Evolutionary conservation across 2,797 vertebrate genomes (phyloP), one percentile per base, ranked within the genome.

Genomic region (Chiroxiphia lanceolata): DNA sequence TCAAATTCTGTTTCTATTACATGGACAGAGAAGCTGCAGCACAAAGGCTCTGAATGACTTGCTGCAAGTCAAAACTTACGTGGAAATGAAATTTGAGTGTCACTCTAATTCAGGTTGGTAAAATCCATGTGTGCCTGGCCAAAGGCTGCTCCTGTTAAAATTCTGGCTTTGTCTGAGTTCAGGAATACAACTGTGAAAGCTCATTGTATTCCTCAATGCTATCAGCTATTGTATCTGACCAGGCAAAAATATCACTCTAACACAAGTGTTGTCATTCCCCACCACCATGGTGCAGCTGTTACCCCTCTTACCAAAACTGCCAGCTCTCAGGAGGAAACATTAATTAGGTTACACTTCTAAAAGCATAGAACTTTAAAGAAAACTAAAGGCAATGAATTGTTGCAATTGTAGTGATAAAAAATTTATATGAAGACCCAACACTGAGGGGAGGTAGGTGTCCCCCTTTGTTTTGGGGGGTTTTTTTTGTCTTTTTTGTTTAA

Each of bases 401-500:
- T 54, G 13, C 19, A 51, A 25, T 6, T 18, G 27, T 2, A 44
- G 19, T 16, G 31, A 56, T 38, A 26, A 56, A 69, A 57, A 31
- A 57, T 8, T 7, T 6, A 3, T 15, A 9, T 11, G 3, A 68
- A 51, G 6, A 36, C 27, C 54, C 40, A 45, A 0, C 19, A 82
- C 54, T 23, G 27, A 70, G 38, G 6, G 8, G 6, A 31, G 15
- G 5, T 11, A 15, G 21, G 25, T 42, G 15, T 1, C 15, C 2
- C 0, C 3, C 15, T 8, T 33, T 29, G 9, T 14, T 78, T 50
- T 20, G 18, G 23, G 8, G 21, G 2, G 1, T 1, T 45, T 13
- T 47, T 10, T 29, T 53, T 42, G 13, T 10, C 26, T 21, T 27
- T n/a, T 26, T 42, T n/a, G n/a, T 19, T 19, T 4, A 63, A 44